Base-by-base conservation (phyloP, 2,113 vertebrate genomes). In the Embiotoca jacksoni region DNA sequence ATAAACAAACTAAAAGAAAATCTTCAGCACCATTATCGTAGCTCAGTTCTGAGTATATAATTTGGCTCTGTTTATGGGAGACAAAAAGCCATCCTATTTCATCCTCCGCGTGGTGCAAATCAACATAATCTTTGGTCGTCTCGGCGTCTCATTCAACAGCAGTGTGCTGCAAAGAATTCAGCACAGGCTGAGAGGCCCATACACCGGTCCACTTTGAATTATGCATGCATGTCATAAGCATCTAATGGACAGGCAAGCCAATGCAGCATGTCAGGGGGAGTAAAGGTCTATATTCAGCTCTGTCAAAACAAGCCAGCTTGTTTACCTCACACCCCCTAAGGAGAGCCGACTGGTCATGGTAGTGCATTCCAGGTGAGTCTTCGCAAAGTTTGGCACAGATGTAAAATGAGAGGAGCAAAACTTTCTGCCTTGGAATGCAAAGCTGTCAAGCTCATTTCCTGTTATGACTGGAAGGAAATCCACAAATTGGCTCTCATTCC, bases 301-400 rank as follows among this genome's bases (percentile, higher is more conserved):
- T 88, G 88, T 91, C 91, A 92, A 88, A 91, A 91, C 86, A 91
- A 87, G 82, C 71, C 76, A 49, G 80, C 75, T 91, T 90, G 87
- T 87, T 92, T 88, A 89, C 85, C 72, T 86, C 13, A 0, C 57
- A 53, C 57, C 53, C 66, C 72, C 47, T 52, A 39, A 78, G 82
- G 80, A 86, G 71, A 88, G 52, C 23, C 55, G 39, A 83, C 66
- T 72, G 80, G 86, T 77, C 62, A 56, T 64, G 68, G 78, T 65
- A 32, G 86, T 82, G 75, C 83, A 86, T 89, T 86, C 72, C 77
- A 92, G 86, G 88, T 90, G 72, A 89, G 78, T 55, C n/a, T 70
- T 3, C 3, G 44, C 47, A 81, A 89, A 87, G 80, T 80, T 83
- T 77, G 71, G 55, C 75, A 68, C 47, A 47, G 57, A 72, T 81